Conservation (phyloP, 2,113 vertebrate genomes). For the Ciconia boyciana region DNA sequence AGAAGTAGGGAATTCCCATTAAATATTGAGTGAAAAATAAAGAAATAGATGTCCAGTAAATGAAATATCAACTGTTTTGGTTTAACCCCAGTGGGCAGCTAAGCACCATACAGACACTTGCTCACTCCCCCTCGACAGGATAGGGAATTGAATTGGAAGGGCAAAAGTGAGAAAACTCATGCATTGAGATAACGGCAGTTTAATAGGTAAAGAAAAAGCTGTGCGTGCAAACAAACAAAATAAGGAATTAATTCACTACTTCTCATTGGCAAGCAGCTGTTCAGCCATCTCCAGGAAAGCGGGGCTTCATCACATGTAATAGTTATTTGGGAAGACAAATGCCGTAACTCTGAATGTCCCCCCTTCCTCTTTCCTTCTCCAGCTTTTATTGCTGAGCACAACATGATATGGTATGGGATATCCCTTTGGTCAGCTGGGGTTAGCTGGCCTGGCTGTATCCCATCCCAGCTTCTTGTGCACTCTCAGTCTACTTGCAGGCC, state of each 20-base stretch:
- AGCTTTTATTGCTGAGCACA: not conserved
- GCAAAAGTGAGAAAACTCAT: not conserved
- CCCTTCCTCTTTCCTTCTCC: not conserved
- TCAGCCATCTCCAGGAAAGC: not conserved
- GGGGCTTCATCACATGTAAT: not conserved
- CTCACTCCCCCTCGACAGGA: fast-evolving
- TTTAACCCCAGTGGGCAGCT: not conserved
- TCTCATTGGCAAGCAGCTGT: not conserved
- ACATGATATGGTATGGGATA: not conserved
- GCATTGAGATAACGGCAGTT: not conserved
- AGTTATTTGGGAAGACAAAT: not conserved
- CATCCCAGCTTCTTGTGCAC: not conserved
- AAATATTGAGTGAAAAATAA: not conserved
- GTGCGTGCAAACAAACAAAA: not conserved
- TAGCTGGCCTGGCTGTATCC: fast-evolving
- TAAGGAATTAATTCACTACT: not conserved
- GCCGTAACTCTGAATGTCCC: fast-evolving
- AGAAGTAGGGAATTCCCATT: not conserved
- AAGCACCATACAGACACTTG: not conserved
- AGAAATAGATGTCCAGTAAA: not conserved
- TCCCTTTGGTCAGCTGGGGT: not conserved
- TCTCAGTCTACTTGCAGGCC: not conserved
- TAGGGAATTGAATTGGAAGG: not conserved
- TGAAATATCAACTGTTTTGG: not conserved
- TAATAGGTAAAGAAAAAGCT: not conserved